A percentile compares a stretch with the other conserved stretches of the same genome.
Conservation (phyloP, 2,797 vertebrate genomes). For the Prionace glauca region DNA sequence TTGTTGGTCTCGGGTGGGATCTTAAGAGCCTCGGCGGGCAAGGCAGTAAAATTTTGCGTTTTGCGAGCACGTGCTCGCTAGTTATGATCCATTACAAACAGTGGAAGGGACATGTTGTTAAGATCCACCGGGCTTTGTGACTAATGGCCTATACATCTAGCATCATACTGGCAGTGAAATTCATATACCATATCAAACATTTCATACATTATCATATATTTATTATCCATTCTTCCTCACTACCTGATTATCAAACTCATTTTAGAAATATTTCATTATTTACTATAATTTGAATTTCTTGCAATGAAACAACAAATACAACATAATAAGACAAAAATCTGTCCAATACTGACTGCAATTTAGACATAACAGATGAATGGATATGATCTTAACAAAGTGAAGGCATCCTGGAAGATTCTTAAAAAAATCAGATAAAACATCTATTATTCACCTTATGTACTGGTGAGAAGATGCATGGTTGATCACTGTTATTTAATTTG, state of each 20-base stretch:
- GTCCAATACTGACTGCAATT: not conserved
- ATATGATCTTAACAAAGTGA: not conserved
- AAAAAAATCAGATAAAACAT: not conserved
- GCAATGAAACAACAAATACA: not conserved
- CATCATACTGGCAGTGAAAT: too few species aligned
- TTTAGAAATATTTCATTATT: constrained; percentile 1
- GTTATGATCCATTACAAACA: too few species aligned
- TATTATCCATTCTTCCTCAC: not conserved
- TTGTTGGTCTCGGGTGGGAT: too few species aligned
- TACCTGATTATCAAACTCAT: too few species aligned
- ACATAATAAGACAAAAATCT: not conserved
- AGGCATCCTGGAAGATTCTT: not conserved
- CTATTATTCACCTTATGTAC: not conserved
- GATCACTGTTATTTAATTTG: not conserved
- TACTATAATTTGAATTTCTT: not conserved
- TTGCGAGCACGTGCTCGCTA: too few species aligned
- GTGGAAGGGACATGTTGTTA: too few species aligned
- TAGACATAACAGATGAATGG: not conserved
- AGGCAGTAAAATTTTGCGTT: too few species aligned
- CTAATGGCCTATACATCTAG: too few species aligned
- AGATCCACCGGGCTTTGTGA: too few species aligned
- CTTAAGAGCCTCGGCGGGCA: too few species aligned
- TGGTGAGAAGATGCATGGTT: not conserved
- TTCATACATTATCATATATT: not conserved
- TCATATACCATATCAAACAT: too few species aligned